Base-by-base conservation (phyloP, 2,797 vertebrate genomes). In the Sebastes vulpes region DNA sequence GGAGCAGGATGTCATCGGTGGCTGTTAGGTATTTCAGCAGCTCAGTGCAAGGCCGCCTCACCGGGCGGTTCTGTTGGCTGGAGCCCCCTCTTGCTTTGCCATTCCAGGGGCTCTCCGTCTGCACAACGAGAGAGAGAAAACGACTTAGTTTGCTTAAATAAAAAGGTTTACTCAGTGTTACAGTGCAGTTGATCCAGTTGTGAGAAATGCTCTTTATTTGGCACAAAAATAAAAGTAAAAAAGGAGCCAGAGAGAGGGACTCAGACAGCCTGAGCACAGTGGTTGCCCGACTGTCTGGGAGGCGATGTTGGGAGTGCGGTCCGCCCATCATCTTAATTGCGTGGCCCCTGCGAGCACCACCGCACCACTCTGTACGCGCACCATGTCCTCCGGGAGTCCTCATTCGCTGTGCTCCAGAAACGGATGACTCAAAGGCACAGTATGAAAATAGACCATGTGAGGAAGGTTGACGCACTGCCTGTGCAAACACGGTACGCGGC, bases 1-100 rank as follows among this genome's bases (percentile, higher is more conserved):
- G 97, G 94, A 98, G 97, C 94, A 98, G 96, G 95, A 97, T 96
- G 96, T 98, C 97, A 96, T 99, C 98, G 35, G 96, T 98, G 20
- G 98, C 97, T 86, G 98, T 99, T 95, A 99, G 97, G 97, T 99
- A 99, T 92, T 99, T 99, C 90, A 99, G 98, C 94, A 99, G 97
- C 97, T 99, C 98, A 4, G 98, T 98, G 96, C 98, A 99, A 76
- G 98, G 98, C 89, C 98, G 98, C 94, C 98, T 98, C 95, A 98
- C 96, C 89, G 98, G 96, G 94, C 98, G 98, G 94, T 97, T 98
- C 92, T 97, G 97, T 95, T 97, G 97, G 95, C 97, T 95, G 95
- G 97, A 97, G 95, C 97, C 95, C 95, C 96, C 98, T 96, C 97
- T 98, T 2, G 97, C 94, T 97, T 98, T 99, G 96, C 96, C 96